Evolutionary conservation across 2,888 invertebrate genomes (phyloP).

Genomic region (Hypena proboscidalis): DNA sequence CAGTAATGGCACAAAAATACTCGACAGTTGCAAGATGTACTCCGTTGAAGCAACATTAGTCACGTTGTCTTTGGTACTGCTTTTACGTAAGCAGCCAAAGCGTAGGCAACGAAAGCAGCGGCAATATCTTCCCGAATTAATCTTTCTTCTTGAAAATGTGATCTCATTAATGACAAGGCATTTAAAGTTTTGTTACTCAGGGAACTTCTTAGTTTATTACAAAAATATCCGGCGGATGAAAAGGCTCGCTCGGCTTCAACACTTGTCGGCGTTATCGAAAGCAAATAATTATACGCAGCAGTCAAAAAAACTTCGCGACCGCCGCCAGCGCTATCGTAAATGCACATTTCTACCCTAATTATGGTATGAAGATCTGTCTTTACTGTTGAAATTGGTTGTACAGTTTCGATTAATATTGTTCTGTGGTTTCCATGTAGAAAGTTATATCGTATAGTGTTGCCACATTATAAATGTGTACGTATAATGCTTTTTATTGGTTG

Average conservation of each 20-base stretch:
- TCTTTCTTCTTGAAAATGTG: conserved; percentile 3
- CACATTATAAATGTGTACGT: too few species aligned
- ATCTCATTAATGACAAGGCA: conserved; percentile 11
- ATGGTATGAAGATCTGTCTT: conserved; percentile 18
- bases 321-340: conserved; percentile 20
- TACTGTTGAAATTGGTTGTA: too few species aligned
- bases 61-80: conserved; percentile 9
- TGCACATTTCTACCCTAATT: conserved; percentile 21
- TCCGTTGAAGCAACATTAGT: conserved; percentile 10
- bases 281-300: conserved; percentile 14
- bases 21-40: conserved; percentile 6
- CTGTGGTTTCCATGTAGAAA: too few species aligned
- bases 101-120: conserved; percentile 4
- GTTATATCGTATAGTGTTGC: too few species aligned
- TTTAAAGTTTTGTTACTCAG: conserved; percentile 5
- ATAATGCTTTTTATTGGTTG: too few species aligned
- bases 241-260: conserved; percentile 21
- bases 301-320: conserved; percentile 17
- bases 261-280: conserved; percentile 20
- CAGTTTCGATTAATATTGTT: too few species aligned
- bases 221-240: conserved; percentile 20
- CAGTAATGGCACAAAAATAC: too few species aligned
- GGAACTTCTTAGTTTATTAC: conserved; percentile 9
- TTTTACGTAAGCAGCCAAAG: conserved; percentile 3
- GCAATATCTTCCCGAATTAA: not conserved